phyloP scores from a whole-genome alignment of 2,797 vertebrate species.

The Pterois miles region DNA sequence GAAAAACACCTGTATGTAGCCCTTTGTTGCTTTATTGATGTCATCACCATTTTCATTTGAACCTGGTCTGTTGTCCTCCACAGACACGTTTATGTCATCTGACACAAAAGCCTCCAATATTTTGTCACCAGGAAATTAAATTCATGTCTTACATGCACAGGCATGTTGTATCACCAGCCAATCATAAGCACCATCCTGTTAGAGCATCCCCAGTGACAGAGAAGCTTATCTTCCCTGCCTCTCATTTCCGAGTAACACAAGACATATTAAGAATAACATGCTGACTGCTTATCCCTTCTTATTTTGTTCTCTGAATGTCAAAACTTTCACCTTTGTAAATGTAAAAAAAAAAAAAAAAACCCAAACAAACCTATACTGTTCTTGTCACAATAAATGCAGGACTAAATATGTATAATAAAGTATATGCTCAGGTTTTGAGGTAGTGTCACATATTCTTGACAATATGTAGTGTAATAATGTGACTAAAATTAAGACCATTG shows the following conservation, averaged over 20 bases:
- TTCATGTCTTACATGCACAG: not conserved
- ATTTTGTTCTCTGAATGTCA: not conserved
- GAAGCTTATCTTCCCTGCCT: too few relatives aligned
- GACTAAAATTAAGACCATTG: not conserved
- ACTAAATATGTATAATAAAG: not conserved
- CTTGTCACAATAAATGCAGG: not conserved
- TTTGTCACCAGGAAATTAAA: not conserved
- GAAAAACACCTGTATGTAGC: constrained; percentile 44
- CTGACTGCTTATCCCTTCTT: not conserved
- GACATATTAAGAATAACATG: not conserved
- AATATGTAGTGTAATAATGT: not conserved
- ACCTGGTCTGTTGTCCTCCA: too few relatives aligned
- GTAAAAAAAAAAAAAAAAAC: not conserved
- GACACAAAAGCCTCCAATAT: not conserved
- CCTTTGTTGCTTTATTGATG: not conserved
- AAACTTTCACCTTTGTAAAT: not conserved
- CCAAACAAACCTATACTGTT: too few relatives aligned
- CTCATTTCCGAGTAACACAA: not conserved
- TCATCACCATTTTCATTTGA: not conserved
- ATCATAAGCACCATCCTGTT: not conserved
- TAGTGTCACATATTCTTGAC: not conserved
- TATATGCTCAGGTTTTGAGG: not conserved
- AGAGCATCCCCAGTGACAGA: not conserved
- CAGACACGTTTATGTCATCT: not conserved
- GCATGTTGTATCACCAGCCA: not conserved